These are phyloP conservation scores for Cepaea nemoralis DNA, from an alignment of 1,140 invertebrate species.

Conservation along the genomic window DNA sequence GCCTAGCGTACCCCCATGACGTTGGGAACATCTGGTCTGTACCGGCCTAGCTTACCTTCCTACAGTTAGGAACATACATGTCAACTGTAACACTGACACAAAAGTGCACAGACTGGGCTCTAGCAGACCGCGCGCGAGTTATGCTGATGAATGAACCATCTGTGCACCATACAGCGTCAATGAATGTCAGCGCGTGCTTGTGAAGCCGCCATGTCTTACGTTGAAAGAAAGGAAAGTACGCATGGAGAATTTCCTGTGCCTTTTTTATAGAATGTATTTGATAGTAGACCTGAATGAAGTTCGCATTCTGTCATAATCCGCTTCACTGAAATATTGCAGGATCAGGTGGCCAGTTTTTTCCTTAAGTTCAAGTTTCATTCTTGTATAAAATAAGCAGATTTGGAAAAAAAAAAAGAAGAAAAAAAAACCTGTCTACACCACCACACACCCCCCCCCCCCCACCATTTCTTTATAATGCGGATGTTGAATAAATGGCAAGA, in stretches of 20 bases:
- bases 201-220: background rate
- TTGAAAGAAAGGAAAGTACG: background rate
- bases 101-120: background rate
- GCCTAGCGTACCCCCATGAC: no score
- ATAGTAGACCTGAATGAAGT: background rate
- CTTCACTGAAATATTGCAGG: background rate
- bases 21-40: no score
- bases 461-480: background rate
- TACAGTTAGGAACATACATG: no score
- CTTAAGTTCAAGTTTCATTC: background rate
- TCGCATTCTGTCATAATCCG: constrained; percentile 2
- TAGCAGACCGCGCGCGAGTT: background rate
- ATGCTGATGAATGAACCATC: background rate
- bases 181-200: background rate
- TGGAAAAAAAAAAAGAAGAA: no score
- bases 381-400: background rate
- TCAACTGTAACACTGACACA: background rate
- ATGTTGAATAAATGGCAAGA: background rate
- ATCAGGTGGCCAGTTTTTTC: background rate
- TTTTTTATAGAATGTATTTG: background rate
- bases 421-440: no score
- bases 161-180: background rate
- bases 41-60: no score
- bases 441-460: background rate
- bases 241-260: constrained; percentile 5